These are phyloP conservation scores for Taenioides sp. DNA, from an alignment of 2,797 vertebrate species.

Conservation along the genomic window DNA sequence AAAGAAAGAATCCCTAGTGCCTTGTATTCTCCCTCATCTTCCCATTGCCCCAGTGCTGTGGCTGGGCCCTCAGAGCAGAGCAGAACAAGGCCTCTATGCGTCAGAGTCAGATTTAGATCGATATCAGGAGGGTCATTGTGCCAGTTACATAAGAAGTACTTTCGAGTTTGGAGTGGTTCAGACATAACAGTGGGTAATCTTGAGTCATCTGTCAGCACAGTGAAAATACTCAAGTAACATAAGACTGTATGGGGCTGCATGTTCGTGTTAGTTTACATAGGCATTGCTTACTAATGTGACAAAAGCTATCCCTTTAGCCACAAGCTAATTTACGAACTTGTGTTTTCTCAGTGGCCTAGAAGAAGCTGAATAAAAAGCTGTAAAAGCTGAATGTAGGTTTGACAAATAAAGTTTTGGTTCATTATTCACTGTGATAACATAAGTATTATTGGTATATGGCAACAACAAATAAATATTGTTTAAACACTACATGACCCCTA, in stretches of 20 bases:
- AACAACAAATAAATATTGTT: not conserved
- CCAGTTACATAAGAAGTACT: conserved; percentile 40
- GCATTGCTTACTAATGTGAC: not conserved
- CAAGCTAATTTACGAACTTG: not conserved
- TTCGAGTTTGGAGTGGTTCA: conserved; percentile 36
- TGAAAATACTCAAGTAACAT: conserved; percentile 15
- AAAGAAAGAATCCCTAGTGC: not conserved
- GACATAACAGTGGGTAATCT: conserved; percentile 50
- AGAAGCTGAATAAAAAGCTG: not conserved
- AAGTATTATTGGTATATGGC: not conserved
- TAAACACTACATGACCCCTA: not conserved
- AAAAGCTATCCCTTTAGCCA: not conserved
- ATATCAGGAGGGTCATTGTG: conserved; percentile 30
- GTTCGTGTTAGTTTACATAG: not conserved
- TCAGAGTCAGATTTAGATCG: conserved; percentile 51
- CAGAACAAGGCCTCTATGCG: conserved; percentile 15
- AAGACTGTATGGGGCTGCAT: not conserved
- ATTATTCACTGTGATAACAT: not conserved
- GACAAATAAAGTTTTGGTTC: not conserved
- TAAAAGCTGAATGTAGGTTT: not conserved
- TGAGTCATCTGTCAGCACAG: conserved; percentile 46
- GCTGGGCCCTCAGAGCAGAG: conserved; percentile 3
- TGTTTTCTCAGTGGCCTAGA: not conserved
- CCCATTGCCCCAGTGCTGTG: not conserved
- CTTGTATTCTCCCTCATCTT: conserved; percentile 28